Evolutionary conservation across 2,113 vertebrate genomes (phyloP), one percentile per base, ranked within the genome.

Genomic region (Pelmatolapia mariae): DNA sequence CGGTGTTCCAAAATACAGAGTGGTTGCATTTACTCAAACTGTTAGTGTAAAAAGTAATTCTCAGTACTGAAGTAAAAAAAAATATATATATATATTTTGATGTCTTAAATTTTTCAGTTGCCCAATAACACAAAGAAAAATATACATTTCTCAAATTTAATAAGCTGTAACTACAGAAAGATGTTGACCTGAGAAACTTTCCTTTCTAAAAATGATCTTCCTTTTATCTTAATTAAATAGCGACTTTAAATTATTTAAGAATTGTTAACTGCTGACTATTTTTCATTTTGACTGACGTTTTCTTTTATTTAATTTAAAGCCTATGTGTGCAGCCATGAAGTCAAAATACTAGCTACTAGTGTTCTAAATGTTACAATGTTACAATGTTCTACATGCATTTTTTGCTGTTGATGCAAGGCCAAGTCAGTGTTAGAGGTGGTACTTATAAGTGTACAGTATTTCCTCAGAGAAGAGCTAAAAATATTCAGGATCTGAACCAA

Each of bases 401-500:
- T 38, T 40, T 54, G 11, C 33, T 63, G 31, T 18, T 38, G 7
- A 61, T n/a, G 33, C 16, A 1, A 22, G 66, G 36, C 38, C 45
- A 29, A 47, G 22, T 1, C n/a, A 6, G 36, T 38, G 29, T 53
- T 29, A n/a, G 15, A 33, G 22, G n/a, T 15, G 24, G 11, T 50
- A n/a, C 56, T 36, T 50, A 0, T 29, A 56, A 2, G 22, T 47
- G 71, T 8, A 0, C 24, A 47, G 3, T 47, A 11, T 26, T 47
- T 61, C 40, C 71, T 63, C 56, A 38, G 29, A 40, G 31, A 24
- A 0, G 5, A 61, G 71, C 26, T 79, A 38, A 33, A 61, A 61
- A 61, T 38, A 68, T 26, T 26, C 45, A 52, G 59, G 12, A 22
- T 50, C 40, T 63, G 40, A 36, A 54, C 47, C 10, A 29, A 31